Evolutionary conservation across 2,113 vertebrate genomes (phyloP).

Genomic region (Etheostoma spectabile): DNA sequence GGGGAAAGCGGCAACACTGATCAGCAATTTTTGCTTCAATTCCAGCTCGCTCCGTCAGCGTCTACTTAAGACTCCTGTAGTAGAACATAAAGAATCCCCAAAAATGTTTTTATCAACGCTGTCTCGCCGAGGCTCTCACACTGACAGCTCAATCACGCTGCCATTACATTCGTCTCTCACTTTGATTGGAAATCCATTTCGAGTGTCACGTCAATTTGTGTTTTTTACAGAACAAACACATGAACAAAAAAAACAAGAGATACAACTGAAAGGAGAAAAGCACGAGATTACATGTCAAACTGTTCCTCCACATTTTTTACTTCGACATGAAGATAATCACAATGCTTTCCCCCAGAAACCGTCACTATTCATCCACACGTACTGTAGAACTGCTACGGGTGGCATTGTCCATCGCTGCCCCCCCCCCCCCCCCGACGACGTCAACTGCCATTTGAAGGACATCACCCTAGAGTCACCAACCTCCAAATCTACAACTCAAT

Average conservation of each 20-base stretch:
- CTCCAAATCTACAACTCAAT: too few species aligned
- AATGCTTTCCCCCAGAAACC: not conserved
- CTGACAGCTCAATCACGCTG: slow-evolving; percentile 59
- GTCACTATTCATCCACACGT: not conserved
- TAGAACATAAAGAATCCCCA: slow-evolving; percentile 30
- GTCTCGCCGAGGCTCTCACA: slow-evolving; percentile 47
- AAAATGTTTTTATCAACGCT: slow-evolving; percentile 61
- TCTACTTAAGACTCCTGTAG: slow-evolving; percentile 50
- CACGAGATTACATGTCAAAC: slow-evolving; percentile 41
- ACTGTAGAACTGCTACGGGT: too few species aligned
- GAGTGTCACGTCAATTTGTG: slow-evolving; percentile 64
- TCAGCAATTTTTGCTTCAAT: slow-evolving; percentile 36
- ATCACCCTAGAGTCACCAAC: too few species aligned
- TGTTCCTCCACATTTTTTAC: slow-evolving; percentile 17
- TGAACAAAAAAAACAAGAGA: slow-evolving; percentile 25
- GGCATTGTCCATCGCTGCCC: too few species aligned
- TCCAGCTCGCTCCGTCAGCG: slow-evolving; percentile 47
- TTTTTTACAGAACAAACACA: slow-evolving; percentile 50
- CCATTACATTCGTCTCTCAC: slow-evolving; percentile 64
- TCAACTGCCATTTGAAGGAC: too few species aligned
- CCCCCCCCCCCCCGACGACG: not conserved
- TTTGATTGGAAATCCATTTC: slow-evolving; percentile 73
- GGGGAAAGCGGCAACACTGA: slow-evolving; percentile 12
- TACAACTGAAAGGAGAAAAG: slow-evolving; percentile 12
- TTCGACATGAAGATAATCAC: not conserved